These are phyloP conservation scores for Turdus rufiventris DNA, from an alignment of 2,113 vertebrate species.

Conservation along the genomic window DNA sequence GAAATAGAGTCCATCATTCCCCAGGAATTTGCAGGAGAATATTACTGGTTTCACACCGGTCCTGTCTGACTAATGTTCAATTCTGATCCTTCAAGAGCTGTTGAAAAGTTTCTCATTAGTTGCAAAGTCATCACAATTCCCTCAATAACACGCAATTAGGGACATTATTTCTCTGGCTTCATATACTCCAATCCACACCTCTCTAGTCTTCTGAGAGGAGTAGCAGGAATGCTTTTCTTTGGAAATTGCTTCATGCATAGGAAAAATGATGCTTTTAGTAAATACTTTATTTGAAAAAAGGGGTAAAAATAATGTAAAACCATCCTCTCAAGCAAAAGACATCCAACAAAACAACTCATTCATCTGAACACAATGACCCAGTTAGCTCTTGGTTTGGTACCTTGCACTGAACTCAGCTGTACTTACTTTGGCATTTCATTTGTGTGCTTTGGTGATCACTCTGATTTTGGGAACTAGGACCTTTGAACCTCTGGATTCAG, in stretches of 20 bases:
- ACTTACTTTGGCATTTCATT: neutral
- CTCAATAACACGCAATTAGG: neutral
- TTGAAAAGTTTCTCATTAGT: neutral
- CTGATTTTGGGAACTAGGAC: neutral
- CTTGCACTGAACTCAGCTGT: neutral
- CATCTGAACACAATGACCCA: neutral
- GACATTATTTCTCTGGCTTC: neutral
- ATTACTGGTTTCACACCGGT: neutral
- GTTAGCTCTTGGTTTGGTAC: neutral
- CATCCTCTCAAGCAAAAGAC: neutral
- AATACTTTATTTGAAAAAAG: neutral
- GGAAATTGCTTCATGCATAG: neutral
- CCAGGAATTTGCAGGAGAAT: neutral
- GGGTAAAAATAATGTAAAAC: neutral
- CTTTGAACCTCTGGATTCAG: neutral
- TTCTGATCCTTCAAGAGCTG: neutral
- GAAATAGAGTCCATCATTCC: neutral
- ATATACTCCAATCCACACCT: neutral
- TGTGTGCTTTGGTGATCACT: neutral
- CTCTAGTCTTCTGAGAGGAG: neutral
- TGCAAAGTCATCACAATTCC: neutral
- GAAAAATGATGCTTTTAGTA: neutral
- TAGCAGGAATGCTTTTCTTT: neutral
- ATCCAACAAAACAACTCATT: neutral
- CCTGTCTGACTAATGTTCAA: neutral